Percentiles rank a stretch among this genome's conserved stretches.
These are phyloP conservation scores for Zeugodacus cucurbitae DNA, from an alignment of 1,140 invertebrate genomes.

Conservation along the genomic window DNA sequence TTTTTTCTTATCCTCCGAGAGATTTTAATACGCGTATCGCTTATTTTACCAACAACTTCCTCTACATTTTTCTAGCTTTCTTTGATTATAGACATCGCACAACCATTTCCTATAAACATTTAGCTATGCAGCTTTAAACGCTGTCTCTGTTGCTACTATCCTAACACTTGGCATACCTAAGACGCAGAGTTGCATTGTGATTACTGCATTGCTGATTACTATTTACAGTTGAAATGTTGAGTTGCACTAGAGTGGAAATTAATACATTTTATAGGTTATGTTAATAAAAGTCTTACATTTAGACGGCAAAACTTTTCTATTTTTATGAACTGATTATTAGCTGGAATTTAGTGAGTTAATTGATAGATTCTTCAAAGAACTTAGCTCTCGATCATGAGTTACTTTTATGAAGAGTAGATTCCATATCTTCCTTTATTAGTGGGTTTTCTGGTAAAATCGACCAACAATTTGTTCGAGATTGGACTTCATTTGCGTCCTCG, in stretches of 20 bases:
- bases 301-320: too few species aligned
- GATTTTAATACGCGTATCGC: neutral
- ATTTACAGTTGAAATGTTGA: too few species aligned
- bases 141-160: neutral
- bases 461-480: too few species aligned
- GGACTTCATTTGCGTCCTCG: too few species aligned
- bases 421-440: too few species aligned
- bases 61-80: neutral
- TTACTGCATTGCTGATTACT: neutral
- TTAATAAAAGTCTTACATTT: too few species aligned
- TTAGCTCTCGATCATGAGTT: too few species aligned
- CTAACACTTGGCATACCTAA: neutral
- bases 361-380: too few species aligned
- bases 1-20: neutral
- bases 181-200: neutral
- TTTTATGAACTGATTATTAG: too few species aligned
- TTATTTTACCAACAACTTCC: neutral
- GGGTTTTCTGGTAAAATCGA: too few species aligned
- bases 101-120: neutral
- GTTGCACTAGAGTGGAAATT: neutral
- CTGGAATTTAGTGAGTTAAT: too few species aligned
- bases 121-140: neutral
- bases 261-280: neutral
- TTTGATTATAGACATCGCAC: neutral
- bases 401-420: too few species aligned